Conservation (phyloP, 2,797 vertebrate genomes). For the Podargus strigoides region DNA sequence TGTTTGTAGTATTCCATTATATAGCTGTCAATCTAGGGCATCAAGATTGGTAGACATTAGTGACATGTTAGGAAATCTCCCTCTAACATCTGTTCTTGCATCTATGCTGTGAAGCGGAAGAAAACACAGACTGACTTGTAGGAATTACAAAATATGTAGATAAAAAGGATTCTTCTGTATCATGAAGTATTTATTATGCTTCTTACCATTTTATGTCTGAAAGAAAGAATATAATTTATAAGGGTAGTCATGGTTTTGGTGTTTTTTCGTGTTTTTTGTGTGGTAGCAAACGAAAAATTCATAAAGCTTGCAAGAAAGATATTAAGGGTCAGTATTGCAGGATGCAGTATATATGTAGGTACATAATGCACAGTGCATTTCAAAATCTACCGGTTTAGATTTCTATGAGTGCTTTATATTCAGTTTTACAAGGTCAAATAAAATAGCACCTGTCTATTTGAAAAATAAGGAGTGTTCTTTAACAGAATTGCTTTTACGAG, state of each 20-base stretch:
- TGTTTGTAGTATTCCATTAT: conserved; percentile 26
- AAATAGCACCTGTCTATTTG: not conserved
- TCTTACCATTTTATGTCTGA: not conserved
- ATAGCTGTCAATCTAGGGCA: not conserved
- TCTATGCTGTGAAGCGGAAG: not conserved
- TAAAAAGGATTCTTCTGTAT: not conserved
- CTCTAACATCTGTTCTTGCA: not conserved
- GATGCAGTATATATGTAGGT: not conserved
- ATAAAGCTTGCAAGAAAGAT: not conserved
- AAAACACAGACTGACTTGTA: not conserved
- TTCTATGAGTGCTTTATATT: not conserved
- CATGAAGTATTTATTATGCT: not conserved
- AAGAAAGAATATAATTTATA: not conserved
- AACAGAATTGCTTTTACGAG: not conserved
- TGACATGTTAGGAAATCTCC: conserved; percentile 16
- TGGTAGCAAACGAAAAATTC: conserved; percentile 21
- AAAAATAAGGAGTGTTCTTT: not conserved
- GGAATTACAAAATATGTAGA: not conserved
- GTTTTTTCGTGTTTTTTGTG: not conserved
- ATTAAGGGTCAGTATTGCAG: conserved; percentile 7
- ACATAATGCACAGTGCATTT: not conserved
- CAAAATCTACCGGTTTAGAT: not conserved
- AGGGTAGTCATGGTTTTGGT: not conserved
- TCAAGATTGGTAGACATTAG: not conserved
- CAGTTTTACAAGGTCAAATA: not conserved